phyloP scores from a whole-genome alignment of 2,797 vertebrate species.

The Valencia hispanica region DNA sequence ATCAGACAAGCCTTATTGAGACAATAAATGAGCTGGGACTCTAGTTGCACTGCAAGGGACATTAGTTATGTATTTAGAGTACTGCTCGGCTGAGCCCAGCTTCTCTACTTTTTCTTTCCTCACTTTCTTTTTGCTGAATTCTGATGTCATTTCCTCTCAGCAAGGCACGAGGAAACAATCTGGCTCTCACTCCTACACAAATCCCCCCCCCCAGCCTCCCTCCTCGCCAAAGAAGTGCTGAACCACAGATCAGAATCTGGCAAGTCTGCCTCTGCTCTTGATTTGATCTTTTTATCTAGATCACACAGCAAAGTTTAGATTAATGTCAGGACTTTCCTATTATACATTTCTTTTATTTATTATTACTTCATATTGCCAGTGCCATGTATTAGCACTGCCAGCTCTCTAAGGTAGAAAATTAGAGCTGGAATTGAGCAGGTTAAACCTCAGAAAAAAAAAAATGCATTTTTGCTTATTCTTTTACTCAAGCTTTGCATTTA shows the following conservation, averaged over 20 bases:
- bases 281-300: constrained; percentile 55
- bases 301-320: constrained; percentile 58
- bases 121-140: constrained; percentile 11
- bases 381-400: constrained; percentile 22
- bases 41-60: constrained; percentile 63
- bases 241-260: constrained; percentile 70
- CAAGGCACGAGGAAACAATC: constrained; percentile 56
- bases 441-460: background rate
- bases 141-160: constrained; percentile 64
- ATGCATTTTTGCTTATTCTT: background rate
- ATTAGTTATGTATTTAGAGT: constrained; percentile 82
- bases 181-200: constrained; percentile 47
- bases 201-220: constrained; percentile 30
- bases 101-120: background rate
- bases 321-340: constrained; percentile 33
- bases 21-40: constrained; percentile 81
- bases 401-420: background rate
- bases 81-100: constrained; percentile 59
- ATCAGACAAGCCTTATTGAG: constrained; percentile 79
- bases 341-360: constrained; percentile 31
- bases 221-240: constrained; percentile 61
- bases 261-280: constrained; percentile 58
- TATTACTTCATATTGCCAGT: constrained; percentile 4
- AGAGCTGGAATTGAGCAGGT: background rate
- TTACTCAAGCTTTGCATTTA: background rate